Percentiles rank a stretch among this genome's conserved stretches.
Conservation (phyloP, 2,113 vertebrate genomes). For the Engraulis encrasicolus region DNA sequence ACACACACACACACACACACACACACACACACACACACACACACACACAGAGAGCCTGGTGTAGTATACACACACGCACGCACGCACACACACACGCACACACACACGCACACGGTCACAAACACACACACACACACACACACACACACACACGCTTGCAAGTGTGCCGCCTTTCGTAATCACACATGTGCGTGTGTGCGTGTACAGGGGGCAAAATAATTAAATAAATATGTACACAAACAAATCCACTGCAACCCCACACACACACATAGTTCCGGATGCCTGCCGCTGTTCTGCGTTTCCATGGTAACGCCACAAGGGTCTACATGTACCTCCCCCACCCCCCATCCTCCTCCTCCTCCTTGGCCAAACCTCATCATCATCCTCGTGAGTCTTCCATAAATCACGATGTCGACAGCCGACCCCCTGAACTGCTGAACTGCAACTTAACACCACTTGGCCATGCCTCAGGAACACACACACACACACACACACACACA, state of each 20-base stretch:
- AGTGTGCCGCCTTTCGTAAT: too few relatives aligned
- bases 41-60: too few relatives aligned
- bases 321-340: not conserved
- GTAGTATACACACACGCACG: too few relatives aligned
- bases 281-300: not conserved
- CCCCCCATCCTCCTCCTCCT: not conserved
- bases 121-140: too few relatives aligned
- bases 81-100: not conserved
- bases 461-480: too few relatives aligned
- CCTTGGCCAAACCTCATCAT: too few relatives aligned
- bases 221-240: not conserved
- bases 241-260: not conserved
- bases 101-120: too few relatives aligned
- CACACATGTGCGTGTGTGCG: too few relatives aligned
- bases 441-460: not conserved
- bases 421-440: not conserved
- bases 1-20: too few relatives aligned
- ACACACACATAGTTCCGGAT: not conserved
- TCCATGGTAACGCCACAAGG: slow-evolving; percentile 9
- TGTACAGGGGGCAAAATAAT: not conserved
- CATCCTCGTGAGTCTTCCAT: not conserved
- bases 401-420: not conserved
- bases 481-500: not conserved
- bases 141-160: not conserved
- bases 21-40: too few relatives aligned